Evolutionary conservation across 2,113 vertebrate species (phyloP).

Genomic region (Chlorodrepanis virens): DNA sequence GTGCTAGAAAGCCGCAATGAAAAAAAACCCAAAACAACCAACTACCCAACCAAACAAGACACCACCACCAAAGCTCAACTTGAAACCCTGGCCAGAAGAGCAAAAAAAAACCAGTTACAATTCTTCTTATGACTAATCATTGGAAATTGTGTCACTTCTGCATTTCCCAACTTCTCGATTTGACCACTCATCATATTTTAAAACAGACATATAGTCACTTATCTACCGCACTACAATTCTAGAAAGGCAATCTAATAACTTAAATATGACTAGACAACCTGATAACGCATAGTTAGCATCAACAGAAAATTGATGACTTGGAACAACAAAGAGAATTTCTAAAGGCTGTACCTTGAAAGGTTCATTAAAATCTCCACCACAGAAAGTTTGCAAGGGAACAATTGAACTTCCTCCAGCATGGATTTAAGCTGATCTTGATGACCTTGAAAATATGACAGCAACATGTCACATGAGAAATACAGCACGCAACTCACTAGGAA

Average conservation of each 20-base stretch:
- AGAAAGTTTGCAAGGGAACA: slow-evolving; percentile 88
- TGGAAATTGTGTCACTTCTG: not conserved
- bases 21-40: not conserved
- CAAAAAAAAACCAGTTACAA: not conserved
- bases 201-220: not conserved
- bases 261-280: not conserved
- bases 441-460: slow-evolving; percentile 74
- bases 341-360: slow-evolving; percentile 81
- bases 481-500: not conserved
- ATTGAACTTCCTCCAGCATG: slow-evolving; percentile 85
- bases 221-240: not conserved
- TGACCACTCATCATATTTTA: not conserved
- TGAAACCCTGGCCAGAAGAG: not conserved
- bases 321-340: not conserved
- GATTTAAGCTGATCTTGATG: slow-evolving; percentile 92
- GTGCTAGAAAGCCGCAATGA: not conserved
- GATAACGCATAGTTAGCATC: not conserved
- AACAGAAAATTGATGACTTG: not conserved
- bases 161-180: not conserved
- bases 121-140: not conserved
- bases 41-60: not conserved
- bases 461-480: not conserved
- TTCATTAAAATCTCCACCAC: slow-evolving; percentile 80
- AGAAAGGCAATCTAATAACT: not conserved
- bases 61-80: not conserved